Conservation (phyloP, 1,140 invertebrate species). For the Brachionus manjavacas region DNA sequence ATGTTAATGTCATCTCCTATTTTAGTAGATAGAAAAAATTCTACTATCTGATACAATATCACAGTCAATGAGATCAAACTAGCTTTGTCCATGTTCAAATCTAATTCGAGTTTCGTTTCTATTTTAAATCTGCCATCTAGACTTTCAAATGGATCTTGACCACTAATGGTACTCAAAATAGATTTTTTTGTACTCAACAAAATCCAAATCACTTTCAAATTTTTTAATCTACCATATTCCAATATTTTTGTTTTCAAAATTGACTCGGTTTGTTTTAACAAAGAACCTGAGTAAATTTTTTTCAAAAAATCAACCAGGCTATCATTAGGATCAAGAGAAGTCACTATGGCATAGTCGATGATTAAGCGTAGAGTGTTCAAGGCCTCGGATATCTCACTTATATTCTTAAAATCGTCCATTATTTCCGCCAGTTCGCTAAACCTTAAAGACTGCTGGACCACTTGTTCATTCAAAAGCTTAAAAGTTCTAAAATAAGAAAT, state of each 20-base stretch:
- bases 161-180: background rate
- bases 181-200: slow-evolving; percentile 1
- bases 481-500: slow-evolving; percentile 1
- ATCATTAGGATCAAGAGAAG: background rate
- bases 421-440: background rate
- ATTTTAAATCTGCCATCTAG: background rate
- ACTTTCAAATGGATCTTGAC: background rate
- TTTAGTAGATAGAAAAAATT: background rate
- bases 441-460: background rate
- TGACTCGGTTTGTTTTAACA: background rate
- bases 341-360: background rate
- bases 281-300: background rate
- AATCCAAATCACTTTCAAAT: slow-evolving; percentile 7
- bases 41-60: background rate
- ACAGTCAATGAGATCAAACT: background rate
- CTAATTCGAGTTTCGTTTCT: background rate
- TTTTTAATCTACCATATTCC: background rate
- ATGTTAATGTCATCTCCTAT: background rate
- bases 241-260: background rate
- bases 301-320: background rate
- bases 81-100: background rate
- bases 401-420: slow-evolving; percentile 8
- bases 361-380: background rate
- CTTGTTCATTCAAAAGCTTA: slow-evolving; percentile 5
- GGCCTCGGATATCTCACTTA: slow-evolving; percentile 8